Percentiles rank a stretch among this genome's conserved stretches.
Evolutionary conservation across 2,797 vertebrate species (phyloP).

Genomic region (Apodemus agrarius): DNA sequence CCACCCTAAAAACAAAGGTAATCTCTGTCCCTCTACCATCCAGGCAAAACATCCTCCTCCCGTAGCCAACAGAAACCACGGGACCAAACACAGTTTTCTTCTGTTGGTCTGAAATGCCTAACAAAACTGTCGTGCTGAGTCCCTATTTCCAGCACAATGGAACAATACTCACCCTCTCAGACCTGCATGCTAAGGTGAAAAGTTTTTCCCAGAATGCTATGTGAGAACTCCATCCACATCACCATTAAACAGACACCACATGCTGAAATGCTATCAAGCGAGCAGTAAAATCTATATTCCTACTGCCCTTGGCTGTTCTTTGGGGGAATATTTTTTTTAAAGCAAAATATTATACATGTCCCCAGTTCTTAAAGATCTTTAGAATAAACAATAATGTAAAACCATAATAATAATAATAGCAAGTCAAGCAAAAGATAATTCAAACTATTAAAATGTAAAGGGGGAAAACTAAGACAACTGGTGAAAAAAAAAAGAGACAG

Average conservation of each 20-base stretch:
- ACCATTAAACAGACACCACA: not conserved
- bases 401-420: not conserved
- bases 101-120: not conserved
- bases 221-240: constrained; percentile 19
- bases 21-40: too few relatives aligned
- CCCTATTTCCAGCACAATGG: not conserved
- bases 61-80: not conserved
- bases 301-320: not conserved
- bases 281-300: not conserved
- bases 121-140: not conserved
- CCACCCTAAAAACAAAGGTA: not conserved
- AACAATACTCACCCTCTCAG: not conserved
- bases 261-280: not conserved
- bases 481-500: not conserved
- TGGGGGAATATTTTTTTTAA: not conserved
- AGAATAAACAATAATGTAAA: not conserved
- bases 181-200: not conserved
- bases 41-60: not conserved
- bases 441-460: constrained; percentile 1
- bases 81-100: constrained; percentile 19
- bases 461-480: constrained; percentile 30
- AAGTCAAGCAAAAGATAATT: constrained; percentile 16
- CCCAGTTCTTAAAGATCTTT: not conserved
- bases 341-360: constrained; percentile 2
- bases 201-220: not conserved